Conservation (phyloP, 1,140 invertebrate species). For the Zaprionus camerounensis region DNA sequence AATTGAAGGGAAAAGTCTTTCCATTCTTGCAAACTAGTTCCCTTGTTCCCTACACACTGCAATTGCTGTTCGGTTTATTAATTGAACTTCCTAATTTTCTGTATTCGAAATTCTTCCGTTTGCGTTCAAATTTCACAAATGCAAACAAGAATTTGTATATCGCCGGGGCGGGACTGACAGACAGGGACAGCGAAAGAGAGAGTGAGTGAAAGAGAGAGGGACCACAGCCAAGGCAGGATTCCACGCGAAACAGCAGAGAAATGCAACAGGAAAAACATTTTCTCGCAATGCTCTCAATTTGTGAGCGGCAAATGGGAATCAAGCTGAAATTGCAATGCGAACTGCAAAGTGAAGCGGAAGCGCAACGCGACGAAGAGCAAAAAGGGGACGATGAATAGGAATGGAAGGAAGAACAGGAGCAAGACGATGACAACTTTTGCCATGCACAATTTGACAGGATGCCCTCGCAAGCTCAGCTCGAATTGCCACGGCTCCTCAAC, state of each 20-base stretch:
- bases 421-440: slow-evolving; percentile 40
- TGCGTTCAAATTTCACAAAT: slow-evolving; percentile 13
- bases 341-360: slow-evolving; percentile 34
- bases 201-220: neutral
- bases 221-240: neutral
- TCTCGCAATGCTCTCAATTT: slow-evolving; percentile 51
- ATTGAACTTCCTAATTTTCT: slow-evolving; percentile 45
- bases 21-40: neutral
- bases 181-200: neutral
- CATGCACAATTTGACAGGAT: slow-evolving; percentile 41
- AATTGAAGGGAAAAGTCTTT: neutral
- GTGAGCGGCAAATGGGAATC: slow-evolving; percentile 63
- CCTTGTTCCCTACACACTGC: neutral
- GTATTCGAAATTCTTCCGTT: neutral
- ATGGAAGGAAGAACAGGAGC: neutral
- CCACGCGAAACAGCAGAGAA: slow-evolving; percentile 22
- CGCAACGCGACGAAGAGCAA: neutral
- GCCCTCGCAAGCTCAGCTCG: slow-evolving; percentile 22
- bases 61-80: slow-evolving; percentile 33
- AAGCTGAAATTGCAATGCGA: slow-evolving; percentile 60
- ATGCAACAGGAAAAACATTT: slow-evolving; percentile 48
- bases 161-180: neutral
- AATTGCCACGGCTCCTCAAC: slow-evolving; percentile 33
- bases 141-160: slow-evolving; percentile 4
- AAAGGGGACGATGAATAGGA: neutral